These are phyloP conservation scores for Odiellus spinosus DNA, from an alignment of 2,888 invertebrate genomes.

Conservation along the genomic window DNA sequence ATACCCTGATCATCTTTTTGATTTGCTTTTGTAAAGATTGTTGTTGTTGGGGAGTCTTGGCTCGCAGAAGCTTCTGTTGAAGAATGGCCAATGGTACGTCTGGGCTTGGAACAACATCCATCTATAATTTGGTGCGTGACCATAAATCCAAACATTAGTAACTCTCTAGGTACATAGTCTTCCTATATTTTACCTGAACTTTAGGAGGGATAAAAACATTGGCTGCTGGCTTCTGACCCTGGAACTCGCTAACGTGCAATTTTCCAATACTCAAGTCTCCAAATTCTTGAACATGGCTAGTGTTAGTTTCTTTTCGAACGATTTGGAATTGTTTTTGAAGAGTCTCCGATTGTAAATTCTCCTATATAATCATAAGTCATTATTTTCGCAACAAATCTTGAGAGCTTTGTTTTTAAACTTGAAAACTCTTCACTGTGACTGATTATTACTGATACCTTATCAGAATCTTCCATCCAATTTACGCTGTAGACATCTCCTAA, in stretches of 20 bases:
- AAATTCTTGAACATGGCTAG: slow-evolving; percentile 41
- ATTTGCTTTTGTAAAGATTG: slow-evolving; percentile 22
- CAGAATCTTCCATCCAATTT: slow-evolving; percentile 40
- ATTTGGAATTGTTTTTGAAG: slow-evolving; percentile 37
- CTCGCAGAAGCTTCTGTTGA: slow-evolving; percentile 24
- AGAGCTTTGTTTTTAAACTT: no score
- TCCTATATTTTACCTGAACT: slow-evolving; percentile 9
- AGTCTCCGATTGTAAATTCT: slow-evolving; percentile 35
- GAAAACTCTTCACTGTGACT: no score
- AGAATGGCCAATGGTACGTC: slow-evolving; percentile 33
- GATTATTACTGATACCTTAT: slow-evolving; percentile 4
- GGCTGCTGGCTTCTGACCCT: slow-evolving; percentile 11
- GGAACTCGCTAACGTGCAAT: slow-evolving; percentile 19
- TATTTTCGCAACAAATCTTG: no score
- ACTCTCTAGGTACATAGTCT: no score
- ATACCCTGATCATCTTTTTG: slow-evolving; percentile 22
- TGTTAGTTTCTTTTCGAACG: slow-evolving; percentile 38
- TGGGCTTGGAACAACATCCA: slow-evolving; percentile 30
- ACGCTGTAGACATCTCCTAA: slow-evolving; percentile 45
- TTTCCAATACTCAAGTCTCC: slow-evolving; percentile 32
- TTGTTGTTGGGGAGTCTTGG: slow-evolving; percentile 22
- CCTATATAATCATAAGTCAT: slow-evolving; percentile 27
- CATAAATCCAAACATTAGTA: no score
- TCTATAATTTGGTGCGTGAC: slow-evolving; percentile 18
- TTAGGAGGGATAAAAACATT: slow-evolving; percentile 6